These are phyloP conservation scores for Acromyrmex heyeri DNA, from an alignment of 1,140 invertebrate species.

Conservation along the genomic window DNA sequence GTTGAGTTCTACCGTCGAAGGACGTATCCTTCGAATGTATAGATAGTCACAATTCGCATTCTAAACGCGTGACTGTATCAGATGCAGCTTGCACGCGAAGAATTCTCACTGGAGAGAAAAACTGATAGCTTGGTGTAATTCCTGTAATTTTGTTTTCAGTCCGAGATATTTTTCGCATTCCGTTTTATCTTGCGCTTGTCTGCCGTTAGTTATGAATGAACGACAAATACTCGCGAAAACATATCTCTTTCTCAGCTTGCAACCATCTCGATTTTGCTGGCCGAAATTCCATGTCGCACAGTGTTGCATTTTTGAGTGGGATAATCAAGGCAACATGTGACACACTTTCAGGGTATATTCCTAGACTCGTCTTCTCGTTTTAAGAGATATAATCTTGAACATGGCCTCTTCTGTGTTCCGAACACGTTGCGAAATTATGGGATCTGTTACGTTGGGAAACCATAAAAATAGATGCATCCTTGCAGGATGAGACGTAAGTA, in stretches of 20 bases:
- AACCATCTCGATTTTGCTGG: background rate
- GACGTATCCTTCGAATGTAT: background rate
- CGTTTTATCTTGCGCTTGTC: slow-evolving; percentile 1
- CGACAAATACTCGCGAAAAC: background rate
- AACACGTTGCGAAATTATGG: slow-evolving; percentile 10
- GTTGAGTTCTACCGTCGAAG: slow-evolving; percentile 2
- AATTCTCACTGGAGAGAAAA: background rate
- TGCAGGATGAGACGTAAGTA: slow-evolving; percentile 66
- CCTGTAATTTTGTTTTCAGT: background rate
- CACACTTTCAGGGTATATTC: slow-evolving; percentile 35
- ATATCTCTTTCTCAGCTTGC: background rate
- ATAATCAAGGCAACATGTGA: slow-evolving; percentile 9
- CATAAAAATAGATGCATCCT: slow-evolving; percentile 69
- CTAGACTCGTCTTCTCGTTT: background rate
- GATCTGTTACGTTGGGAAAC: slow-evolving; percentile 7
- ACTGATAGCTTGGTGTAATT: background rate
- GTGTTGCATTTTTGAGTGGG: slow-evolving; percentile 2
- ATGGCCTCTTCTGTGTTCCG: background rate
- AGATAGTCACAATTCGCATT: slow-evolving; percentile 6
- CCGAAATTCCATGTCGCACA: background rate
- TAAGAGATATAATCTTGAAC: slow-evolving; percentile 4
- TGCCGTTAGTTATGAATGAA: background rate
- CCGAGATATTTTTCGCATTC: background rate
- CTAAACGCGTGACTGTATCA: slow-evolving; percentile 2
- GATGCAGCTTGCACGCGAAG: background rate